These are phyloP conservation scores for Aplodontia rufa DNA, from an alignment of 2,113 vertebrate genomes.

Conservation along the genomic window DNA sequence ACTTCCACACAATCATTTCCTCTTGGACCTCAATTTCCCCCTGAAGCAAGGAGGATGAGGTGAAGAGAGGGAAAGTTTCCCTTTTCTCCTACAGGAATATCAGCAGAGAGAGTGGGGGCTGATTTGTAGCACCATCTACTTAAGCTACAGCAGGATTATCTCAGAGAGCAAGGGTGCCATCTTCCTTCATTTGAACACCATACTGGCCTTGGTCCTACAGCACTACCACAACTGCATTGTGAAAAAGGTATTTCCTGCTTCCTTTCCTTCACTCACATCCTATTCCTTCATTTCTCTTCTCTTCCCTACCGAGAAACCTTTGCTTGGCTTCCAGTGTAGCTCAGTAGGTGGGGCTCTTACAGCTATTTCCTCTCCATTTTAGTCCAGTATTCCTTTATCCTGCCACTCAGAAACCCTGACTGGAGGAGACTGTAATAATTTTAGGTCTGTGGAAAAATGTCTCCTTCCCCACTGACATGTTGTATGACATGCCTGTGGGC, in stretches of 20 bases:
- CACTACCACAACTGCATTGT: constrained; percentile 30
- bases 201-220: background rate
- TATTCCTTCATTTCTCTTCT: background rate
- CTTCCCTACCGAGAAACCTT: background rate
- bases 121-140: constrained; percentile 16
- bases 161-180: background rate
- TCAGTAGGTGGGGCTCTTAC: background rate
- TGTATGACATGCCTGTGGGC: background rate
- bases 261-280: background rate
- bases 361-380: background rate
- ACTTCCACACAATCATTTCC: background rate
- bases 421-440: background rate
- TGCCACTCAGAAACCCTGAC: background rate
- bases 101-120: constrained; percentile 39
- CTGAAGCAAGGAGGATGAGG: background rate
- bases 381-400: background rate
- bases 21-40: background rate
- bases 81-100: background rate
- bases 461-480: background rate
- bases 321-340: background rate
- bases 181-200: background rate
- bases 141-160: constrained; percentile 37
- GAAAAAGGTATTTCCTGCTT: constrained; percentile 35
- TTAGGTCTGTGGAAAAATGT: background rate
- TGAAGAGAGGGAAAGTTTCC: background rate